These are phyloP conservation scores for Porphyrio hochstetteri DNA, from an alignment of 2,113 vertebrate species.

Conservation along the genomic window DNA sequence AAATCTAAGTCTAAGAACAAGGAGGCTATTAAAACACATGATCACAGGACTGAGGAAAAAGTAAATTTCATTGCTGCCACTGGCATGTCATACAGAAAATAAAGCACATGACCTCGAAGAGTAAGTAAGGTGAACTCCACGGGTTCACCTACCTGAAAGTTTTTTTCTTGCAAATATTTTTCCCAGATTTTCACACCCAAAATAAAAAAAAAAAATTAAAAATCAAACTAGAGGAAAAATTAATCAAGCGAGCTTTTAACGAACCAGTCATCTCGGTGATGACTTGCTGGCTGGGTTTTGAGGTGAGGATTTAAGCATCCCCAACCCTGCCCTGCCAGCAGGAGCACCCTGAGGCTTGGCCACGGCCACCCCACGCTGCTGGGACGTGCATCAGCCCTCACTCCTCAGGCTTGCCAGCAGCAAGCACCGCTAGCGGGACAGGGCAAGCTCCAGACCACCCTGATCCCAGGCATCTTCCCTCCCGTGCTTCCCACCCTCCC, in stretches of 20 bases:
- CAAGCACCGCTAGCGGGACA: rapidly evolving
- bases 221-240: not conserved
- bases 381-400: rapidly evolving
- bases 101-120: not conserved
- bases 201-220: not conserved
- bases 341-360: not conserved
- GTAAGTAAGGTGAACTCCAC: not conserved
- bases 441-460: not conserved
- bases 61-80: not conserved
- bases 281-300: not conserved
- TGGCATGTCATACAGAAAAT: not conserved
- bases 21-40: not conserved
- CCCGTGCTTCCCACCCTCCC: rapidly evolving
- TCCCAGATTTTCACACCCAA: not conserved
- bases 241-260: not conserved
- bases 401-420: rapidly evolving
- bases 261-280: not conserved
- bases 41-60: not conserved
- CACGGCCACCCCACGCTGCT: rapidly evolving
- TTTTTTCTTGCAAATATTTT: not conserved
- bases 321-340: not conserved
- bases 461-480: not conserved
- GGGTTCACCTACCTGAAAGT: not conserved
- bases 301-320: not conserved
- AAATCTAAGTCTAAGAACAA: not conserved